phyloP scores from a whole-genome alignment of 2,797 vertebrate genomes.

The Ctenochaetus hawaiiensis region DNA sequence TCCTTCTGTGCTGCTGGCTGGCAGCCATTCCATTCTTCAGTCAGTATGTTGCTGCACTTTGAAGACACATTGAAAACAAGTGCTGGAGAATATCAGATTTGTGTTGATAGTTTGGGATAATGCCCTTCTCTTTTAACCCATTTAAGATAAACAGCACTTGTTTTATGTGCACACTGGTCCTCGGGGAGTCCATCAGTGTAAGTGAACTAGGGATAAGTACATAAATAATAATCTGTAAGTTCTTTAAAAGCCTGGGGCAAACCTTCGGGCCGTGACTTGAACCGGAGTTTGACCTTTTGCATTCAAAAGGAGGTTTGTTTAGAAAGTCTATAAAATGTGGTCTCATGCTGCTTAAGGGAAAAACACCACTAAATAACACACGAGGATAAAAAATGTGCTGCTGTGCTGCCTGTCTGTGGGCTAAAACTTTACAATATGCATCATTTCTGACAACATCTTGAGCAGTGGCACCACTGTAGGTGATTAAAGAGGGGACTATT shows the following conservation, averaged over 20 bases:
- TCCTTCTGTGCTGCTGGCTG: conserved; percentile 49
- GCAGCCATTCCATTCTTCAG: conserved; percentile 39
- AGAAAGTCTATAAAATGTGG: neutral
- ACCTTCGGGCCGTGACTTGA: neutral
- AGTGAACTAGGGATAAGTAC: conserved; percentile 19
- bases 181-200: neutral
- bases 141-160: neutral
- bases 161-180: conserved; percentile 8
- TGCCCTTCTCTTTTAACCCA: neutral
- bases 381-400: conserved; percentile 6
- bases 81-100: neutral
- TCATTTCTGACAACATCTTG: neutral
- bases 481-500: no score
- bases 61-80: conserved; percentile 11
- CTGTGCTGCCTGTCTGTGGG: neutral
- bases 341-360: neutral
- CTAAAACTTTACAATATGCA: neutral
- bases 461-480: conserved; percentile 20
- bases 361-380: conserved; percentile 1
- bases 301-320: conserved; percentile 22
- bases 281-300: conserved; percentile 32
- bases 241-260: conserved; percentile 2
- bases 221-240: conserved; percentile 17
- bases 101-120: neutral
- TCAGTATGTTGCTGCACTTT: conserved; percentile 35